A percentile compares a stretch with the other conserved stretches of the same genome.
These are phyloP conservation scores for Girardinus metallicus DNA, from an alignment of 2,797 vertebrate species.

Conservation along the genomic window DNA sequence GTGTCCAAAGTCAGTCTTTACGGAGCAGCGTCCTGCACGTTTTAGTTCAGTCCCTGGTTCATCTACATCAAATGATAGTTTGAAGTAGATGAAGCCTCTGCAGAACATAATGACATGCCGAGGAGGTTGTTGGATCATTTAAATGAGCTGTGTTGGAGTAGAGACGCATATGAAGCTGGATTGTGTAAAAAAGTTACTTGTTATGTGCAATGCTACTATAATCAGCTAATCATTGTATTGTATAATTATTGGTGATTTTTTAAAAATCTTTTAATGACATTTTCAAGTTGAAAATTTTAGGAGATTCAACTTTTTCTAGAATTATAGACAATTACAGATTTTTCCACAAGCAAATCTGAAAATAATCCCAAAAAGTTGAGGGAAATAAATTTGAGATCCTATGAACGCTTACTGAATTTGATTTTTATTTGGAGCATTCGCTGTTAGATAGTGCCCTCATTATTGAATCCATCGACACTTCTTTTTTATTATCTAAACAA, in stretches of 20 bases:
- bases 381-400: neutral
- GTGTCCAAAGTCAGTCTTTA: neutral
- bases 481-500: neutral
- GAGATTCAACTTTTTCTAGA: too few species aligned
- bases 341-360: neutral
- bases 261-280: neutral
- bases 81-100: neutral
- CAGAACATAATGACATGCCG: neutral
- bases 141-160: neutral
- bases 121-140: neutral
- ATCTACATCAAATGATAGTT: too few species aligned
- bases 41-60: too few species aligned
- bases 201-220: neutral
- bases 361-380: neutral
- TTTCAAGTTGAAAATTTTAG: neutral
- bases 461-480: neutral
- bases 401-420: neutral
- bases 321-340: too few species aligned
- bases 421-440: neutral
- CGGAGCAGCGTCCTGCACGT: too few species aligned
- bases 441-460: neutral
- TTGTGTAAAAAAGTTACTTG: neutral
- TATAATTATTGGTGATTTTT: neutral
- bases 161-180: neutral
- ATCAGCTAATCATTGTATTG: neutral